Conservation (phyloP, 2,797 vertebrate species). For the Pampus argenteus region DNA sequence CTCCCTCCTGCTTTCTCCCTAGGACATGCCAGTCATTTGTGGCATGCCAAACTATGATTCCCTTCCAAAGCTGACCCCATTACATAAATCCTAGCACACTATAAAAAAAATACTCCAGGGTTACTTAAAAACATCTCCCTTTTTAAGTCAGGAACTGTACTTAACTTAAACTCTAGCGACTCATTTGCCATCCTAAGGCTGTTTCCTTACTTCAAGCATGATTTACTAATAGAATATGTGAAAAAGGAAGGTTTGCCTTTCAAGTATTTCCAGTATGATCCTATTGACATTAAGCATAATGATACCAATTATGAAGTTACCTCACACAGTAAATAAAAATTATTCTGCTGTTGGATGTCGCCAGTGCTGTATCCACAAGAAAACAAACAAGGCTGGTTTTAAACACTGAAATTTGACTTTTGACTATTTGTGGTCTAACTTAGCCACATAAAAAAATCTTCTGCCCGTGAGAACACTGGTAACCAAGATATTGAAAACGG, state of each 20-base stretch:
- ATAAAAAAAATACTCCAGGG: background rate
- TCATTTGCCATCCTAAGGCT: background rate
- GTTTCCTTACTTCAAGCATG: background rate
- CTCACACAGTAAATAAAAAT: too few species aligned
- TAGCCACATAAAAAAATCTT: background rate
- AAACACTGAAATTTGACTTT: background rate
- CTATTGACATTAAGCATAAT: too few species aligned
- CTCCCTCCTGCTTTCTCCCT: background rate
- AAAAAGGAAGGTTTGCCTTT: conserved; percentile 14
- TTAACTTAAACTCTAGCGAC: conserved; percentile 7
- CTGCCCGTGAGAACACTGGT: background rate
- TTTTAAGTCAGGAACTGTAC: background rate
- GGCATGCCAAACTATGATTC: conserved; percentile 40
- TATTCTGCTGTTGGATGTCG: background rate
- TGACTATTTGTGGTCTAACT: background rate
- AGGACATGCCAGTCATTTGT: conserved; percentile 55
- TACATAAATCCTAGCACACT: conserved; percentile 23
- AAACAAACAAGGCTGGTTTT: background rate
- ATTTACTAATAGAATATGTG: conserved; percentile 29
- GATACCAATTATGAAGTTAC: too few species aligned
- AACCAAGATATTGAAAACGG: conserved; percentile 1
- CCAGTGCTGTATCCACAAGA: background rate
- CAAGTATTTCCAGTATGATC: background rate
- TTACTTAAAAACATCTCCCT: background rate
- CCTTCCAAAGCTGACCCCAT: conserved; percentile 40